These are phyloP conservation scores for Dasypolia templi DNA, from an alignment of 2,888 invertebrate species.

Conservation along the genomic window DNA sequence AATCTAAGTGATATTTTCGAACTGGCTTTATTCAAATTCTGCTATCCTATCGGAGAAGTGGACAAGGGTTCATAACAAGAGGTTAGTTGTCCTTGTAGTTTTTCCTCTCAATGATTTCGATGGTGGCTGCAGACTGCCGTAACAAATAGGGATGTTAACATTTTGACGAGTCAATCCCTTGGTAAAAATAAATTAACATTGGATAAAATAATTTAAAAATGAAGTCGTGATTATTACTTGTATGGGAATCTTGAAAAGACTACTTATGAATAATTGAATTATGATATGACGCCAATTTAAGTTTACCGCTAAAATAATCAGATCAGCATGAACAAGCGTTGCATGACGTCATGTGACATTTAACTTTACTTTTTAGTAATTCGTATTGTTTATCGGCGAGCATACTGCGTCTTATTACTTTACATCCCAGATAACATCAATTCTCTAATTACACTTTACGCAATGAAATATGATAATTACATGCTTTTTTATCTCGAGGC, in stretches of 20 bases:
- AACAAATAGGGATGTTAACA: too few species aligned
- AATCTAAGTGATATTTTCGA: background rate
- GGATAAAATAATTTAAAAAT: background rate
- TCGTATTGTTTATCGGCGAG: constrained; percentile 32
- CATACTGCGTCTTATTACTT: constrained; percentile 44
- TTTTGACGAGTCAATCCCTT: background rate
- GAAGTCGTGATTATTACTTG: constrained; percentile 13
- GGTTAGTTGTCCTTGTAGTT: background rate
- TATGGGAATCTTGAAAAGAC: constrained; percentile 14
- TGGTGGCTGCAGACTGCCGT: background rate
- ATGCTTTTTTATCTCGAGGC: background rate
- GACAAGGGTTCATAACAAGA: background rate
- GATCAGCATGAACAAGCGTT: constrained; percentile 67
- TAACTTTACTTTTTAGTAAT: constrained; percentile 56
- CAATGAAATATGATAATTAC: constrained; percentile 30
- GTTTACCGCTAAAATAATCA: constrained; percentile 75
- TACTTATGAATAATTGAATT: constrained; percentile 25
- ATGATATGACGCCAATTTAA: constrained; percentile 63
- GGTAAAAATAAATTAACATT: background rate
- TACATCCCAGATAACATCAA: constrained; percentile 4
- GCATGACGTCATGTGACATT: constrained; percentile 77
- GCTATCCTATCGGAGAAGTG: background rate
- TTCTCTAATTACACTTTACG: constrained; percentile 48
- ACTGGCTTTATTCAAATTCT: background rate
- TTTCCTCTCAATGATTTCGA: background rate